Evolutionary conservation across 2,888 invertebrate genomes (phyloP).

Genomic region (Hydrotaea diabolus): DNA sequence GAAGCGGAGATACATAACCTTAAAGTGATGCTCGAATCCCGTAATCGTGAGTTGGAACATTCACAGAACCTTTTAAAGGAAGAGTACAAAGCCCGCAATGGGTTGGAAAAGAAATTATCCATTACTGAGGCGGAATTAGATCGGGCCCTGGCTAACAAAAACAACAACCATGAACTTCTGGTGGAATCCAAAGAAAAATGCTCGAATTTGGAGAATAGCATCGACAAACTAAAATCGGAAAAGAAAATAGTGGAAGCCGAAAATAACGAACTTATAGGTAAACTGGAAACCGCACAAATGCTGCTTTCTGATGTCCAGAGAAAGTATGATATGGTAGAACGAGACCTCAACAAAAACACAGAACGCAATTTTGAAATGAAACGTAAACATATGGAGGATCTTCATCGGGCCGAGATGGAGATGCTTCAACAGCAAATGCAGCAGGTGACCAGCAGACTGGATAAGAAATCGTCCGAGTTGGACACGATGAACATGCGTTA

Average conservation of each 20-base stretch:
- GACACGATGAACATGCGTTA: constrained; percentile 82
- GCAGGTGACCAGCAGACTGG: constrained; percentile 79
- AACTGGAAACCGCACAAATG: constrained; percentile 82
- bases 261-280: constrained; percentile 82
- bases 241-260: constrained; percentile 79
- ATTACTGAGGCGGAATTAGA: constrained; percentile 84
- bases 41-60: constrained; percentile 80
- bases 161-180: constrained; percentile 85
- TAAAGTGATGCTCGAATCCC: constrained; percentile 81
- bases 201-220: constrained; percentile 77
- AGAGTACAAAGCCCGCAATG: constrained; percentile 75
- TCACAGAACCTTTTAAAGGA: constrained; percentile 78
- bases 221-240: constrained; percentile 78
- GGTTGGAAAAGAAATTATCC: constrained; percentile 83
- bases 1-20: constrained; percentile 73
- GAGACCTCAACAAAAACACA: constrained; percentile 75
- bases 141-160: constrained; percentile 83
- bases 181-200: constrained; percentile 81
- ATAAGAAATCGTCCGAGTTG: constrained; percentile 82
- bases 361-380: constrained; percentile 77
- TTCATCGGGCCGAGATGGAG: constrained; percentile 81
- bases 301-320: constrained; percentile 82
- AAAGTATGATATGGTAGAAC: constrained; percentile 79
- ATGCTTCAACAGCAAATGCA: constrained; percentile 82
- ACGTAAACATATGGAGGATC: constrained; percentile 81